Evolutionary conservation across 2,113 vertebrate species (phyloP), one percentile per base, ranked within the genome.

Genomic region (Acrocephalus arundinaceus): DNA sequence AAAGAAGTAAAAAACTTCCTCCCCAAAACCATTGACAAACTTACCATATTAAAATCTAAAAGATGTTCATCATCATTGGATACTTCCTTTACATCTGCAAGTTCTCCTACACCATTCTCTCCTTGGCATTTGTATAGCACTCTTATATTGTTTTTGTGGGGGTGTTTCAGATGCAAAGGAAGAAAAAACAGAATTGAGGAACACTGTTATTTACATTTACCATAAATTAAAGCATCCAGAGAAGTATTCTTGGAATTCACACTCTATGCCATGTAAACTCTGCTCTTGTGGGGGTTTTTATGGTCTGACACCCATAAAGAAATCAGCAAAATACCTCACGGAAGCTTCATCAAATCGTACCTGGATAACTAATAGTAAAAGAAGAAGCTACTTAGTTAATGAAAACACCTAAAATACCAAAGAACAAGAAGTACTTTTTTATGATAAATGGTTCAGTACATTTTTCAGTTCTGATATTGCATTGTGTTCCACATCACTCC

Each of bases 31-130:
- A 84, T 14, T 33, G 24, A 51, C 61, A 89, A 92, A 98, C 98
- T 98, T 98, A 98, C 98, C 98, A 98, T 98, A 96, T 98, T 98
- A 97, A 98, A 97, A 97, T 98, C 98, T 97, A 98, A 97, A 96
- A 97, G 98, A 84, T 94, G 98, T 93, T 98, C 98, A 97, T 97
- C 98, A 81, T 90, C 96, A 96, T 96, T 96, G 96, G 98, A 84
- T 84, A 95, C 89, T 85, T 98, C 98, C 97, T 98, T 98, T 97
- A 85, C 94, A 96, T 98, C 97, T 91, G 97, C 94, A 95, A 92
- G 93, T 66, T 98, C 98, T 97, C 97, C 98, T 95, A 97, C 89
- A 96, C 97, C 97, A 97, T 97, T 98, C 92, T 98, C 97, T 94
- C 97, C 97, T 98, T 98, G 95, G 97, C 94, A 96, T 98, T 96